phyloP scores from a whole-genome alignment of 2,113 vertebrate genomes.

The Poeciliopsis prolifica region DNA sequence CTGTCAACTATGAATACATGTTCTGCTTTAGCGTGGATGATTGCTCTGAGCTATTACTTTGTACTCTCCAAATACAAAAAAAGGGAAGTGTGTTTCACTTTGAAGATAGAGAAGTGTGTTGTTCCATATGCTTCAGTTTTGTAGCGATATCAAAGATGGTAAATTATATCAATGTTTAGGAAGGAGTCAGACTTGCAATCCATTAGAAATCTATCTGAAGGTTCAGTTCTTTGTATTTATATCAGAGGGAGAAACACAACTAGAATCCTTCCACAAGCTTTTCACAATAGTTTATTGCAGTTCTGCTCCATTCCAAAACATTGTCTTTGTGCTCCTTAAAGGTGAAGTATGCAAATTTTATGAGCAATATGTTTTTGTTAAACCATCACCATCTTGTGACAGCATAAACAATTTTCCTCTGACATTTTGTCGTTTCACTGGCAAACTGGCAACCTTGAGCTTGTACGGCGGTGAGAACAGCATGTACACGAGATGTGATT shows the following conservation, averaged over 20 bases:
- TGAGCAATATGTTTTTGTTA: too few species aligned
- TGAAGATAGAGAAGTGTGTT: too few species aligned
- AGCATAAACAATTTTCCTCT: too few species aligned
- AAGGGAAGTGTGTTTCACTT: not conserved
- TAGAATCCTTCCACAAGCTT: not conserved
- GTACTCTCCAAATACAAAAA: not conserved
- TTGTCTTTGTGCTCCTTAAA: too few species aligned
- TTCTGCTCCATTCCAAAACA: not conserved
- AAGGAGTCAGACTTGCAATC: not conserved
- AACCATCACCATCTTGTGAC: too few species aligned
- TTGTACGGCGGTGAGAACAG: too few species aligned
- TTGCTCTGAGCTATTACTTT: not conserved
- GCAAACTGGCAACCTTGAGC: too few species aligned
- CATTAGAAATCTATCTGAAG: not conserved
- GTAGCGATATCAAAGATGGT: too few species aligned
- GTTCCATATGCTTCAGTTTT: too few species aligned
- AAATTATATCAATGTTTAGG: not conserved
- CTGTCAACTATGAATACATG: not conserved
- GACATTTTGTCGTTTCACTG: too few species aligned
- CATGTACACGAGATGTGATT: too few species aligned
- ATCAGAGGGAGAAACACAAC: not conserved
- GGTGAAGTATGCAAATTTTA: too few species aligned
- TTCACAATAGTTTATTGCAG: not conserved
- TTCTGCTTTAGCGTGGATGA: not conserved
- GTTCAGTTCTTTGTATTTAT: not conserved